These are phyloP conservation scores for Diuraphis noxia DNA, from an alignment of 1,140 invertebrate genomes.

Conservation along the genomic window DNA sequence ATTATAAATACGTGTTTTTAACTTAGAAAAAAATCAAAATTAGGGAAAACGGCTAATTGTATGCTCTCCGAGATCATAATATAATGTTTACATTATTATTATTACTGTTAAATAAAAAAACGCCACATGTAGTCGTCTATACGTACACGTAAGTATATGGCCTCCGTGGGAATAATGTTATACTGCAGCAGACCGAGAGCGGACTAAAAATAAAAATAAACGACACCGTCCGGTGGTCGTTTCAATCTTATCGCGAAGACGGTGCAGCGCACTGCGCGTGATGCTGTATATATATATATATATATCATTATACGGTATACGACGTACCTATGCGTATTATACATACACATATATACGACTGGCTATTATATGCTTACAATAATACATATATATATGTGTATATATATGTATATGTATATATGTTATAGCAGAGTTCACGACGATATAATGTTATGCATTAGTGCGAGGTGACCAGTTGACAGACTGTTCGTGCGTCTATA, in stretches of 20 bases:
- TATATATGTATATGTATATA: too few species aligned
- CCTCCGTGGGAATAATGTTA: neutral
- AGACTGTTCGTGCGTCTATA: neutral
- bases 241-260: slow-evolving; percentile 1
- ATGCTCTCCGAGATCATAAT: too few species aligned
- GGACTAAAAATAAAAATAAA: slow-evolving; percentile 11
- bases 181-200: neutral
- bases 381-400: neutral
- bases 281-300: neutral
- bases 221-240: neutral
- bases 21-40: too few species aligned
- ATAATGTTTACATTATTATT: too few species aligned
- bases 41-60: too few species aligned
- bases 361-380: too few species aligned
- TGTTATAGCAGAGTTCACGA: neutral
- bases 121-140: neutral
- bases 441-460: neutral
- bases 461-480: neutral
- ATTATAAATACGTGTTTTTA: too few species aligned
- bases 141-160: too few species aligned
- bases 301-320: too few species aligned
- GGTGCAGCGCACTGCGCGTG: neutral
- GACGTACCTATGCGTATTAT: too few species aligned
- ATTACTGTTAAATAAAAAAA: too few species aligned
- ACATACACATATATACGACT: neutral